Evolutionary conservation across 2,888 invertebrate genomes (phyloP), one percentile per base, ranked within the genome.

Genomic region (Callosobruchus maculatus): DNA sequence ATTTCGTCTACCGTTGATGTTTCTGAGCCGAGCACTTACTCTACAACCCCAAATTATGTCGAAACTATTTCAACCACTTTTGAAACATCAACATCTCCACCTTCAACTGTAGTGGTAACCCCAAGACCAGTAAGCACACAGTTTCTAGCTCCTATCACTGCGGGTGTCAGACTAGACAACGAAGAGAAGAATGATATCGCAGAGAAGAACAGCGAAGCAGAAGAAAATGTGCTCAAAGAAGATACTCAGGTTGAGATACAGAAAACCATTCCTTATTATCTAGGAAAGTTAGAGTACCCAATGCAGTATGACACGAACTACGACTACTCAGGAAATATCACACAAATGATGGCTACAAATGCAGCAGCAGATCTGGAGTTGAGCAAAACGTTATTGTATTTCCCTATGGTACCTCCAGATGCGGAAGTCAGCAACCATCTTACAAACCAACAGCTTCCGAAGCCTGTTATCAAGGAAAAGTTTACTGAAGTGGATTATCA

Each of bases 171-270:
- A 80, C 81, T 92, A 26, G 86, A 90, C 22, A 89, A 88, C 77
- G 83, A 80, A n/a, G 83, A 83, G 74, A 74, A 49, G 18, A 49
- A 49, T 1, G 77, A 18, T 73, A 76, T 68, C 68, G 70, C 9
- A 74, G 78, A 22, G 71, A 74, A 30, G 70, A 77, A 71, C 67
- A 74, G 68, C 7, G 20, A 21, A n/a, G n/a, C n/a, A n/a, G 21
- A 31, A 31, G 72, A 72, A 70, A 72, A 72, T 70, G 68, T 9
- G 18, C 69, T 72, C 18, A 13, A 22, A 87, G 86, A 89, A 13
- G 87, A 85, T 75, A 88, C 87, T 0, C 84, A 88, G 66, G 91
- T 93, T 0, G 92, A 93, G 86, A 85, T 93, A 2, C 92, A 93
- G 80, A 88, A 92, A 83, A 92, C 92, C 0, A 86, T 92, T 21